A percentile compares a stretch with the other conserved stretches of the same genome.
Conservation (phyloP, 2,797 vertebrate genomes). For the Morus bassanus region DNA sequence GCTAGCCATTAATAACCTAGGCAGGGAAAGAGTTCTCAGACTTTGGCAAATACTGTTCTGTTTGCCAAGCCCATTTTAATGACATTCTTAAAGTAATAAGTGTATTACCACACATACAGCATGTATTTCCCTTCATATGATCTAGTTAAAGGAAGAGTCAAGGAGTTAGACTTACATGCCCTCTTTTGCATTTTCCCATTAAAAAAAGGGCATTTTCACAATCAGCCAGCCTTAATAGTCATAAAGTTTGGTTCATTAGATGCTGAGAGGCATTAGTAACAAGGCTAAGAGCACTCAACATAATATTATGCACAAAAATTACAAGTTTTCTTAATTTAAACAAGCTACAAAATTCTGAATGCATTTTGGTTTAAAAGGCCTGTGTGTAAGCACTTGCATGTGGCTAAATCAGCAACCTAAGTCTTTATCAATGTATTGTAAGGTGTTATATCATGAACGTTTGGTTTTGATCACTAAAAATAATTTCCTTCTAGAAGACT, state of each 20-base stretch:
- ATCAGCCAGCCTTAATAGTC: background rate
- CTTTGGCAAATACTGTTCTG: background rate
- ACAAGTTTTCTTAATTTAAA: constrained; percentile 19
- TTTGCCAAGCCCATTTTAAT: background rate
- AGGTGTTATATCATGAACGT: constrained; percentile 30
- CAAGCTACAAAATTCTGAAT: background rate
- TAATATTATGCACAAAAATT: background rate
- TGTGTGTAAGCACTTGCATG: background rate
- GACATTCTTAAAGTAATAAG: background rate
- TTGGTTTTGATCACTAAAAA: constrained; percentile 56
- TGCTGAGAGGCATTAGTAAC: constrained; percentile 3
- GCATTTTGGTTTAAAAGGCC: background rate
- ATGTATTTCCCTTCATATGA: background rate
- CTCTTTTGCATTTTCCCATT: background rate
- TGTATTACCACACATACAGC: background rate
- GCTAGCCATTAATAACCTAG: constrained; percentile 15
- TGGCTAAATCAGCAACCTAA: background rate
- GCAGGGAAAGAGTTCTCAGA: background rate
- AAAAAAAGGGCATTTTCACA: background rate
- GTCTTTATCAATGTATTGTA: background rate
- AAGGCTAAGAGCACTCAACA: background rate
- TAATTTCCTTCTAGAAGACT: constrained; percentile 47
- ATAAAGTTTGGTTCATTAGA: background rate
- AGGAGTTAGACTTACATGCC: background rate
- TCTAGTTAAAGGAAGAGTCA: background rate